Base-by-base conservation (phyloP, 2,797 vertebrate genomes). In the Thalassophryne amazonica region DNA sequence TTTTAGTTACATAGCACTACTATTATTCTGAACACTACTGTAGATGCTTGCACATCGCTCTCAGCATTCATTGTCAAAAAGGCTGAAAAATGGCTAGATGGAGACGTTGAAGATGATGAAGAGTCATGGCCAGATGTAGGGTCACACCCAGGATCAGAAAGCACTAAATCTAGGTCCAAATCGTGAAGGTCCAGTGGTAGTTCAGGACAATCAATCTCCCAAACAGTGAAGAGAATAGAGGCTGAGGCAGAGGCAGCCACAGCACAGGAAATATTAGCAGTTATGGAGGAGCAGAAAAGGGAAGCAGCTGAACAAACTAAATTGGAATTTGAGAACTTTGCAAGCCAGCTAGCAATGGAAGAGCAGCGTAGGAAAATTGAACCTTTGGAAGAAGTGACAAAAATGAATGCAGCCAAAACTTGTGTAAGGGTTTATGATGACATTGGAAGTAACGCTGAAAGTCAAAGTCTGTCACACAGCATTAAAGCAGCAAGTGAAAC, bases 91-190 rank as follows among this genome's bases (percentile, higher is more conserved):
- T 30, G 29, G n/a, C 37, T 46, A 14, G 4, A 40, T 37, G 37
- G 23, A 2, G 27, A 45, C 12, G n/a, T n/a, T 24, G 20, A 14
- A 19, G 15, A 25, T 18, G 12, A n/a, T n/a, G n/a, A n/a, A n/a
- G 52, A 50, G 35, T 52, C 39, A 20, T 72, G 61, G 61, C 56
- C 60, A 21, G 49, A 59, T 28, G 29, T 50, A 50, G 33, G 43
- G 18, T 60, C 39, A 0, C 32, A 59, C 14, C 3, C 64, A 4
- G 25, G 47, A 14, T 60, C 67, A 23, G 27, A 23, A 34, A 13
- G 59, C 20, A 50, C 29, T 3, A n/a, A 35, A 12, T 32, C 27
- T 40, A 51, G 12, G n/a, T 4, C 60, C 40, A 7, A 8, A 12
- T 43, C 54, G 8, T 13, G 24, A 9, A 18, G 7, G 5, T 28